These are phyloP conservation scores for Syrista parreyssii DNA, from an alignment of 2,888 invertebrate species.

Conservation along the genomic window DNA sequence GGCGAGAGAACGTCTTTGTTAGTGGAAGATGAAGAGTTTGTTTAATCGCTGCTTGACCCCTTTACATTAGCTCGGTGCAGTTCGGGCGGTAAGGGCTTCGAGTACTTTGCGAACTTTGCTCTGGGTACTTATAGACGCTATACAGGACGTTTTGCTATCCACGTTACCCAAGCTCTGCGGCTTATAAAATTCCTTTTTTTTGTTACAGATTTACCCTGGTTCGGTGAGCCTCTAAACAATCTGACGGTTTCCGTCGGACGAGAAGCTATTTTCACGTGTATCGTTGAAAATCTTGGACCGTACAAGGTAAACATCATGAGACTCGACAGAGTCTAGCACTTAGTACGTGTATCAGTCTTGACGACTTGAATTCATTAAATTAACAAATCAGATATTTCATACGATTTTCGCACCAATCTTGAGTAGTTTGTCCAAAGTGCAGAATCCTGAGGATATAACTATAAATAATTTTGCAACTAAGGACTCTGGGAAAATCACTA, in stretches of 20 bases:
- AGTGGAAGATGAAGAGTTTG: constrained; percentile 43
- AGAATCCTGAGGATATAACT: not conserved
- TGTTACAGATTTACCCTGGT: constrained; percentile 62
- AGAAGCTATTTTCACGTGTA: constrained; percentile 62
- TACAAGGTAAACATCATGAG: constrained; percentile 56
- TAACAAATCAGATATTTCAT: not conserved
- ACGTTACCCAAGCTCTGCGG: not conserved
- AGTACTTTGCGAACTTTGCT: constrained; percentile 43
- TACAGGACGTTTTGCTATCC: not conserved
- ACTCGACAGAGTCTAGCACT: no score
- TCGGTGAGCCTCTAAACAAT: constrained; percentile 62
- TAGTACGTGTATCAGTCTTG: no score
- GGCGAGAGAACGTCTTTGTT: constrained; percentile 20
- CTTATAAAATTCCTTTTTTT: not conserved
- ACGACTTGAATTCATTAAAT: not conserved
- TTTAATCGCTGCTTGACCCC: constrained; percentile 49
- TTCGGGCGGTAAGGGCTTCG: not conserved
- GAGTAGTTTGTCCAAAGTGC: not conserved
- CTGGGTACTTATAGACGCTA: constrained; percentile 8
- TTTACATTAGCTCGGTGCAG: constrained; percentile 41
- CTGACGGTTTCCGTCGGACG: constrained; percentile 62
- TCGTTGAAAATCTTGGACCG: constrained; percentile 61
- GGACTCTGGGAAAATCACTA: not conserved
- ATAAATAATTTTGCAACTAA: not conserved
- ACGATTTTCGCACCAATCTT: not conserved